phyloP scores from a whole-genome alignment of 1,140 invertebrate genomes.

The Elymnias hypermnestra region DNA sequence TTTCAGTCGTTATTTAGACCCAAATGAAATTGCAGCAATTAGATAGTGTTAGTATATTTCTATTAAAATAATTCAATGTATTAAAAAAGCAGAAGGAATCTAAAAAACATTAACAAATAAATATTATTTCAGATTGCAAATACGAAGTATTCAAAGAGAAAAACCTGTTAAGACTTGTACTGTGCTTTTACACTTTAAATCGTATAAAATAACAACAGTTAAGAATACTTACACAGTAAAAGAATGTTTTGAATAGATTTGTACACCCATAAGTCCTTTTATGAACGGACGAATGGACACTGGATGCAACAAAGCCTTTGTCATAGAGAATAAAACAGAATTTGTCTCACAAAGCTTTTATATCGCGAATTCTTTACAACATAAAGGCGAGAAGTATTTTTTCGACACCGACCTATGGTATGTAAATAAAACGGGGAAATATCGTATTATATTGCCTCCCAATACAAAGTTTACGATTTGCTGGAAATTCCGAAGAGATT shows the following conservation, averaged over 20 bases:
- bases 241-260: constrained; percentile 10
- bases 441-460: constrained; percentile 11
- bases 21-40: too few species aligned
- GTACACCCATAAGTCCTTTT: constrained; percentile 19
- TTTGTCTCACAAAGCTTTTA: constrained; percentile 7
- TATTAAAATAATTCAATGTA: too few species aligned
- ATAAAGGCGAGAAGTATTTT: constrained; percentile 12
- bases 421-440: constrained; percentile 20
- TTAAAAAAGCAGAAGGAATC: too few species aligned
- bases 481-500: background rate
- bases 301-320: constrained; percentile 14
- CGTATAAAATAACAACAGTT: background rate
- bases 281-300: constrained; percentile 13
- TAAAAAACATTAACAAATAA: too few species aligned
- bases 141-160: too few species aligned
- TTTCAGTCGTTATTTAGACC: too few species aligned
- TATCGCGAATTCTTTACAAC: constrained; percentile 5
- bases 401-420: constrained; percentile 21
- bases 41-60: too few species aligned
- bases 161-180: too few species aligned
- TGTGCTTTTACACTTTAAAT: background rate
- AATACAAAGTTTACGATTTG: constrained; percentile 8
- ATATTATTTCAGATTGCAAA: too few species aligned
- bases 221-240: background rate
- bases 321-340: constrained; percentile 21